A percentile compares a stretch with the other conserved stretches of the same genome.
These are phyloP conservation scores for Eurytoma californica DNA, from an alignment of 2,888 invertebrate species.

Conservation along the genomic window DNA sequence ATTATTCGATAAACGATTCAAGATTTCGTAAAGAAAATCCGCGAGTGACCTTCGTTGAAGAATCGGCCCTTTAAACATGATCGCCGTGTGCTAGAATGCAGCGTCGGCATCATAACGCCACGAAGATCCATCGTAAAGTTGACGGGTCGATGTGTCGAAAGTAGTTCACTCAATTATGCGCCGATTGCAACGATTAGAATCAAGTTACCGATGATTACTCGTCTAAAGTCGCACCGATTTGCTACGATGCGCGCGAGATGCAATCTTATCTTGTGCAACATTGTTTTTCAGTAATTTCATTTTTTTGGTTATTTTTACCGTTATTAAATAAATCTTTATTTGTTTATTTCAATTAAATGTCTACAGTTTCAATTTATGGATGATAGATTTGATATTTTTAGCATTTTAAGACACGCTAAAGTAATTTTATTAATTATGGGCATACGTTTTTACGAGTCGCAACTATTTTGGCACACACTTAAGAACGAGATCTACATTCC, in stretches of 20 bases:
- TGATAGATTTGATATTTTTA: neutral
- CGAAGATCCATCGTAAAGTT: neutral
- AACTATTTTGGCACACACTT: too few relatives aligned
- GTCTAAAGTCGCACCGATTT: constrained; percentile 16
- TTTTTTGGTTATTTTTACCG: neutral
- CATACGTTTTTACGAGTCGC: too few relatives aligned
- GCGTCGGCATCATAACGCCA: neutral
- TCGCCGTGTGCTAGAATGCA: constrained; percentile 51
- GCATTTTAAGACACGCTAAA: neutral
- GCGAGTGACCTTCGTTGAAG: neutral
- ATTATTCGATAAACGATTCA: too few relatives aligned
- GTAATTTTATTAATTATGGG: too few relatives aligned
- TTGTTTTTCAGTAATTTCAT: neutral
- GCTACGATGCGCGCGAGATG: neutral
- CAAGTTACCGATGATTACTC: neutral
- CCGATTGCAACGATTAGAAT: constrained; percentile 27
- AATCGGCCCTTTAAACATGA: constrained; percentile 29
- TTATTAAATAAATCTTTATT: too few relatives aligned
- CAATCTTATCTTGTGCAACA: constrained; percentile 5
- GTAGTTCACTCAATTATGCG: constrained; percentile 8
- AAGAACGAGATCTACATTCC: too few relatives aligned
- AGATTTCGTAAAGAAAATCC: neutral
- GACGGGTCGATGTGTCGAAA: constrained; percentile 20
- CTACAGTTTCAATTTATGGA: too few relatives aligned
- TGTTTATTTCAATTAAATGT: too few relatives aligned